A percentile compares a stretch with the other conserved stretches of the same genome.
Evolutionary conservation across 1,140 invertebrate species (phyloP).

Genomic region (Apolygus lucorum): DNA sequence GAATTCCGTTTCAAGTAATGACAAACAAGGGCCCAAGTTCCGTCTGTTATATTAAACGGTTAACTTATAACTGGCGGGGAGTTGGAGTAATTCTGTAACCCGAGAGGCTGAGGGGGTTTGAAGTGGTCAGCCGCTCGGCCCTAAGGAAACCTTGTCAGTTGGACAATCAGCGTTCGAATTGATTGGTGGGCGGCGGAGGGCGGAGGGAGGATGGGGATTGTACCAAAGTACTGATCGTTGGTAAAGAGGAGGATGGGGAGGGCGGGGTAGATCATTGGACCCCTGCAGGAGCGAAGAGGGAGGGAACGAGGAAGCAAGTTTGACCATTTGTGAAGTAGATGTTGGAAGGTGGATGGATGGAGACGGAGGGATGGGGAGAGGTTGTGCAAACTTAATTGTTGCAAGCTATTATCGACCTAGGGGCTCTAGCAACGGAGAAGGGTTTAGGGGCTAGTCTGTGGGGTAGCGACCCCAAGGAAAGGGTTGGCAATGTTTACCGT

Average conservation of each 20-base stretch:
- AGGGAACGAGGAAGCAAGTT: conserved; percentile 1
- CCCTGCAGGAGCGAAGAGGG: conserved; percentile 17
- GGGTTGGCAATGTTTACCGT: background rate
- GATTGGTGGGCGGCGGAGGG: background rate
- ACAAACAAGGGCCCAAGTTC: background rate
- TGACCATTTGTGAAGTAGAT: background rate
- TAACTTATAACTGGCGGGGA: background rate
- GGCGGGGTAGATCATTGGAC: background rate
- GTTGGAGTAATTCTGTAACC: conserved; percentile 7
- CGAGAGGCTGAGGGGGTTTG: background rate
- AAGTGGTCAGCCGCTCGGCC: background rate
- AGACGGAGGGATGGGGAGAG: no score
- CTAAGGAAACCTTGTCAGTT: background rate
- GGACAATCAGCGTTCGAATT: background rate
- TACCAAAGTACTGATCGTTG: background rate
- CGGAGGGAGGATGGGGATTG: background rate
- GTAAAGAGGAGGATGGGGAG: background rate
- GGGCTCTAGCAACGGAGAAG: no score
- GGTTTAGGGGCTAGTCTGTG: no score
- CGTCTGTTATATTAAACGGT: background rate
- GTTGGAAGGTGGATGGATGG: no score
- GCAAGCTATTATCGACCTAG: background rate
- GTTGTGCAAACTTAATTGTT: background rate
- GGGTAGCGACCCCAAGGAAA: background rate
- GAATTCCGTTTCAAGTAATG: no score